Evolutionary conservation across 2,888 invertebrate species (phyloP), one percentile per base, ranked within the genome.

Genomic region (Phyllotreta cruciferae): DNA sequence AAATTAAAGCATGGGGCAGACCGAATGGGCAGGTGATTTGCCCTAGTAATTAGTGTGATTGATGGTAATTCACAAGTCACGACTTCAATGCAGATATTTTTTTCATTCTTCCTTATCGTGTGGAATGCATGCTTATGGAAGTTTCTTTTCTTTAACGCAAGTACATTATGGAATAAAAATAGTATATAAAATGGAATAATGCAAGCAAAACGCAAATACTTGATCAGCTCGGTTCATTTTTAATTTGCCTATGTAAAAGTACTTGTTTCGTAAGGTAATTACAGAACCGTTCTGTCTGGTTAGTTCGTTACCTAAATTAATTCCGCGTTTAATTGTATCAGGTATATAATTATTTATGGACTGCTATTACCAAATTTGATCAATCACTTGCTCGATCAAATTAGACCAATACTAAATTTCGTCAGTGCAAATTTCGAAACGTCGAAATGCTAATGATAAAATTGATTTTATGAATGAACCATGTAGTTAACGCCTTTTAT

Each of bases 1-100:
- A 67, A 67, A 56, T 67, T 62, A 56, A 54, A 49, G 60, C 45
- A 52, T 13, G 37, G 50, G 58, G 52, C 44, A 44, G 52, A 60
- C 35, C 58, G 58, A 60, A 60, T 60, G 36, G 58, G 52, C 62
- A 63, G 56, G 53, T 56, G 60, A 66, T 66, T 57, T 60, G 55
- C 58, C 38, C 42, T 52, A 36, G 52, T 54, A 63, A 55, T 63
- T 55, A 53, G 39, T 50, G 54, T 61, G 56, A 60, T 64, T 60
- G 60, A 64, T 64, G 60, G 24, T 60, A 53, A 45, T 56, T 56
- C 55, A 14, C 11, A 36, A 54, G 42, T 52, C 13, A 60, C 52
- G 52, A 60, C 52, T 13, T 44, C 37, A 52, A n/a, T 44, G 42
- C 42, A 57, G 38, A 56, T 36, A 57, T 56, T 36, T 36, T 52